These are phyloP conservation scores for Beroe ovata DNA, from an alignment of 37 sponge, comb jelly and placozoan genomes.

Conservation along the genomic window DNA sequence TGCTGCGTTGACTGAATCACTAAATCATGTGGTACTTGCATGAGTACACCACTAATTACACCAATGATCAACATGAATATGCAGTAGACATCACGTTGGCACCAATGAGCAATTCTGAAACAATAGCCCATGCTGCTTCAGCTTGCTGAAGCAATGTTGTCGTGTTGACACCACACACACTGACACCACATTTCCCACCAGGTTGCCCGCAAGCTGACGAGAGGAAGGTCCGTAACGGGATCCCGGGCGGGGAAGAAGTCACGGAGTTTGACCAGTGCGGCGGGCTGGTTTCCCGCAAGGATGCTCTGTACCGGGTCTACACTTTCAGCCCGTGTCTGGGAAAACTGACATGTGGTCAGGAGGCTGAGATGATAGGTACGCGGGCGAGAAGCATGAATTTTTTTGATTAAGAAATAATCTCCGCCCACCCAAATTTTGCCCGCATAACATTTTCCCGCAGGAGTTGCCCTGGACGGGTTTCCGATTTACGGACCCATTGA, in stretches of 20 bases:
- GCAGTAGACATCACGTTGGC: too few species aligned
- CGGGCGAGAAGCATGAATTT: too few species aligned
- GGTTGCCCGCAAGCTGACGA: constrained; percentile 54
- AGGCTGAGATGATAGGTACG: constrained; percentile 39
- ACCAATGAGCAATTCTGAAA: too few species aligned
- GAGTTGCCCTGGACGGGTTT: constrained; percentile 38
- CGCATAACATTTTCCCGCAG: not conserved
- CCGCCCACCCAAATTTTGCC: too few species aligned
- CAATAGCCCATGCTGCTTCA: too few species aligned
- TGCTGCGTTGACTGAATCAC: too few species aligned
- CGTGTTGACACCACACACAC: too few species aligned
- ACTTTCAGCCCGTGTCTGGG: not conserved
- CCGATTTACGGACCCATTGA: constrained; percentile 62
- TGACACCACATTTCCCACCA: not conserved
- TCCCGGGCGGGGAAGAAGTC: not conserved
- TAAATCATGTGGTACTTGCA: too few species aligned
- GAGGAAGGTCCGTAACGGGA: constrained; percentile 4
- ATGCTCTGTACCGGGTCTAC: constrained; percentile 28
- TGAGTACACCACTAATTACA: too few species aligned
- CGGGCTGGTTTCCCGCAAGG: not conserved
- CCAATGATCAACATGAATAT: too few species aligned
- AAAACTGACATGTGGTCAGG: not conserved
- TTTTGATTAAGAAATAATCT: too few species aligned
- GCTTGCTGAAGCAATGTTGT: too few species aligned
- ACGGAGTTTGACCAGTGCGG: constrained; percentile 48